Conservation (phyloP, 1,140 invertebrate genomes). For the Psix sp. region DNA sequence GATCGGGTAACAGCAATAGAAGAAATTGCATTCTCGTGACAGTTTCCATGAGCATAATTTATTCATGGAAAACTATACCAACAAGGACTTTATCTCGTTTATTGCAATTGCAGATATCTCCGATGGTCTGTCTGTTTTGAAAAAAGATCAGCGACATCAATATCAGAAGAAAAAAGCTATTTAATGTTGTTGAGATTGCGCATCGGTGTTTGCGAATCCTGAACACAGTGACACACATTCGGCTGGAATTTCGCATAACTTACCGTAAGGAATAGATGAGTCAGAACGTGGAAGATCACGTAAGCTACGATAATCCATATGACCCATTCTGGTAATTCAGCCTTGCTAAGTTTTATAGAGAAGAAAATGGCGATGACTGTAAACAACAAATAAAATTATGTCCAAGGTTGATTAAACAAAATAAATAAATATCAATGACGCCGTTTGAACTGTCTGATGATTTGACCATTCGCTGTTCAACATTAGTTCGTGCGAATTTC, state of each 20-base stretch:
- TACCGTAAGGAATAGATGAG: constrained; percentile 93
- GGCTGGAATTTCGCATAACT: constrained; percentile 73
- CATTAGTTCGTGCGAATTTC: too few relatives aligned
- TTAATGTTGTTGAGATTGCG: neutral
- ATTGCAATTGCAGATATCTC: too few relatives aligned
- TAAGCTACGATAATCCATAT: constrained; percentile 92
- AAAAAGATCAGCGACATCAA: neutral
- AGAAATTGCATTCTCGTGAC: neutral
- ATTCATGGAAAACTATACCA: neutral
- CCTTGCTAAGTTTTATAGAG: constrained; percentile 89
- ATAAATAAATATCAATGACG: too few relatives aligned
- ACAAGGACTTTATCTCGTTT: neutral
- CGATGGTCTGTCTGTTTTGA: too few relatives aligned
- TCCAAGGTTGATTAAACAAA: too few relatives aligned
- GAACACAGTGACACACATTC: constrained; percentile 27
- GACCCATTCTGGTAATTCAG: constrained; percentile 89
- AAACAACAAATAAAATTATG: constrained; percentile 68
- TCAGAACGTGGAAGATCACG: constrained; percentile 91
- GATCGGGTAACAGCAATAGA: neutral
- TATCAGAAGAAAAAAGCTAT: neutral
- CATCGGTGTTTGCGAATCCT: constrained; percentile 7
- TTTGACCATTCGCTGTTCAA: too few relatives aligned
- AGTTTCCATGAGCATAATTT: neutral
- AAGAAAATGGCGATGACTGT: constrained; percentile 96
- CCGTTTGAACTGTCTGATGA: too few relatives aligned